Evolutionary conservation across 2,888 invertebrate genomes (phyloP).

Genomic region (Philereme transversata): DNA sequence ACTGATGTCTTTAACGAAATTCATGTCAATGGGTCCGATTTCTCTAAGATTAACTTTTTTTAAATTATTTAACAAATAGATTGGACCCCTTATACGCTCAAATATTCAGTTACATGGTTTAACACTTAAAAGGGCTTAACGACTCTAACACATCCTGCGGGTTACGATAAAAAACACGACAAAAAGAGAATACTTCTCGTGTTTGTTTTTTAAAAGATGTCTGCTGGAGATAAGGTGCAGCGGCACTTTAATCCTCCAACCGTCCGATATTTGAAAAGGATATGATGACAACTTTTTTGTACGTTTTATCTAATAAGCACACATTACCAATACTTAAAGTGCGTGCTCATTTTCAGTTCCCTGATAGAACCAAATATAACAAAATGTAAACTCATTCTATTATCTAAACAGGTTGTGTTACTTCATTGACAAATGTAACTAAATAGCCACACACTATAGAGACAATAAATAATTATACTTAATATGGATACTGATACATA

Average conservation of each 20-base stretch:
- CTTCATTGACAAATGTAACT: not conserved
- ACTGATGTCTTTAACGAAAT: constrained; percentile 81
- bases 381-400: constrained; percentile 19
- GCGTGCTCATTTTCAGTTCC: constrained; percentile 44
- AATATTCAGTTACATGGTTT: constrained; percentile 84
- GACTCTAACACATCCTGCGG: constrained; percentile 84
- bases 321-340: constrained; percentile 68
- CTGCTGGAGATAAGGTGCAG: constrained; percentile 79
- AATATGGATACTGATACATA: no score
- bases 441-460: no score
- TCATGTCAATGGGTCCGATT: constrained; percentile 82
- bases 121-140: constrained; percentile 85
- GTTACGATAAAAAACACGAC: constrained; percentile 82
- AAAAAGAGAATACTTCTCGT: constrained; percentile 80
- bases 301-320: constrained; percentile 77
- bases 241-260: constrained; percentile 82
- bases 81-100: constrained; percentile 79
- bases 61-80: constrained; percentile 83
- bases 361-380: constrained; percentile 32
- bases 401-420: constrained; percentile 14
- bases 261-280: constrained; percentile 83
- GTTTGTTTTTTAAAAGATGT: constrained; percentile 85
- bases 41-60: constrained; percentile 79
- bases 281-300: constrained; percentile 82
- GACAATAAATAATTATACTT: no score